Base-by-base conservation (phyloP, 1,140 invertebrate genomes). In the Caenorhabditis briggsae region DNA sequence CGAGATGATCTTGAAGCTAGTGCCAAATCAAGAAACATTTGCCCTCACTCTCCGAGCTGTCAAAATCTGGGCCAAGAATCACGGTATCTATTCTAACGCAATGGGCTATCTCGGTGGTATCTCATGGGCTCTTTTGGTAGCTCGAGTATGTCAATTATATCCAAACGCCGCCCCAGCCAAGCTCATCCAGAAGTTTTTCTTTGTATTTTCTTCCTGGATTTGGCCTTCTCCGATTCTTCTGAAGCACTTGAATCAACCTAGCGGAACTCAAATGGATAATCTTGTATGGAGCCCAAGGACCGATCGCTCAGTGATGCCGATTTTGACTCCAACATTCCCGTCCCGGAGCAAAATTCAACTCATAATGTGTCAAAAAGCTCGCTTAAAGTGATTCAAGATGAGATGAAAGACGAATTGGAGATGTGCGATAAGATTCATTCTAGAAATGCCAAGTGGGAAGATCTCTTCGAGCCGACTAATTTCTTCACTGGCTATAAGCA, bases 341-440 rank as follows among this genome's bases (percentile, higher is more conserved):
- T 98, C 94, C 98, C 98, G 9, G 97, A 99, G 93, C 98, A 99
- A 94, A 99, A 99, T 94, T 98, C 97, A 5, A 99, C 98, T 11
- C 99, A 97, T 92, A 99, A 99, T 91, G 98, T 99, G 1, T 97
- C 97, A 0, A 94, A 95, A 16, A 98, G 97, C 2, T 98, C 97
- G 0, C 94, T 96, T 90, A 95, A 95, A 16, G 96, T 99, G 85
- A 98, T 99, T 94, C 95, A 96, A 92, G 96, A 97, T 87, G 96
- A 97, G 92, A 97, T 99, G 90, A 95, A 93, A 95, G 93, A 92
- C 89, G 94, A 20, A 23, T 41, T 50, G 23, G 5, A 5, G 0
- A 95, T 96, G 58, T 96, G 96, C 0, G 95, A 96, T 89, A 96
- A 97, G 89, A 97, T 98, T 90, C 96, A 96, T 93, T 93, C 95